Evolutionary conservation across 2,797 vertebrate genomes (phyloP).

Genomic region (Salarias fasciatus): DNA sequence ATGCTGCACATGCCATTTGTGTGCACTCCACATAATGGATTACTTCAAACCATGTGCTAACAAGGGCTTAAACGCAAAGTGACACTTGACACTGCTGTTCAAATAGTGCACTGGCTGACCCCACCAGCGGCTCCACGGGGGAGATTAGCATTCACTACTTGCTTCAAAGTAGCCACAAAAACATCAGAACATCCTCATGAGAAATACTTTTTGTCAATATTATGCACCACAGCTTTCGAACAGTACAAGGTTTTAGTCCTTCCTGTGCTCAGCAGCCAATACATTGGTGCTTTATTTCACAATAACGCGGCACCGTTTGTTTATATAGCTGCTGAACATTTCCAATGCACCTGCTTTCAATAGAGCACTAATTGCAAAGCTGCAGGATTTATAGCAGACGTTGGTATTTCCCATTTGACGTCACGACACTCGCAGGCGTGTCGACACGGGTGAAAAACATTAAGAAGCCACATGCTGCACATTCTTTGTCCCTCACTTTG

Average conservation of each 20-base stretch:
- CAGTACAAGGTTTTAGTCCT: neutral
- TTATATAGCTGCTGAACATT: neutral
- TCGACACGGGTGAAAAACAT: constrained; percentile 15
- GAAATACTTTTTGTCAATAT: neutral
- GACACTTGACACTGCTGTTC: neutral
- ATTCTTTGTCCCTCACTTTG: neutral
- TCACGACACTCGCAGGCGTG: constrained; percentile 26
- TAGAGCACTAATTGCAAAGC: constrained; percentile 14
- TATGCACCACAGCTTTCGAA: neutral
- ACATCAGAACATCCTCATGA: neutral
- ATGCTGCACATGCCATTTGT: neutral
- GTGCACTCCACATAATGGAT: constrained; percentile 3
- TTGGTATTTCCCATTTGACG: constrained; percentile 33
- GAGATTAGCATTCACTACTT: neutral
- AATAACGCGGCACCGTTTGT: neutral
- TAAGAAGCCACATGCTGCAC: neutral
- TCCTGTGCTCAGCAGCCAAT: neutral
- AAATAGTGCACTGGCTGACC: neutral
- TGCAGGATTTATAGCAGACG: constrained; percentile 29
- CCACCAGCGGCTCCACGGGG: neutral
- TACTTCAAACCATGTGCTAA: constrained; percentile 6
- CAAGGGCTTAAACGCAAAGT: constrained; percentile 2
- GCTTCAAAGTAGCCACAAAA: neutral
- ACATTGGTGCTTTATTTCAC: neutral
- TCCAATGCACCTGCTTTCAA: constrained; percentile 21